Evolutionary conservation across 1,140 invertebrate species (phyloP), one percentile per base, ranked within the genome.

Genomic region (Reticulitermes speratus): DNA sequence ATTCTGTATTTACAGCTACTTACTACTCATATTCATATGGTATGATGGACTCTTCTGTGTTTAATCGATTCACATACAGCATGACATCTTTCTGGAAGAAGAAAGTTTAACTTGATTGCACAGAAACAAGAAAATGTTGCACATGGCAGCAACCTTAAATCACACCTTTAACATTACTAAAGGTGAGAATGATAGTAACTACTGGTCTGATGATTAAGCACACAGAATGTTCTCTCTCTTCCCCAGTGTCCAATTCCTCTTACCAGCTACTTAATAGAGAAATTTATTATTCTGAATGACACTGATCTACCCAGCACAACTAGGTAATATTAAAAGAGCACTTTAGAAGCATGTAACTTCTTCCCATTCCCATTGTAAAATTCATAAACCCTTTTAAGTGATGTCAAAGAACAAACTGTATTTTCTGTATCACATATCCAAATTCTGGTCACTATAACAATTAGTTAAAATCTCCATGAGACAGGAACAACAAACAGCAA

Each of bases 11-110:
- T 21, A 55, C 38, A 82, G 48, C 82, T 88, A 92, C 93, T 93
- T 92, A 95, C 96, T 98, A 96, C 90, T 97, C 95, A 91, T 99
- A 99, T 92, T 99, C 98, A 93, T 98, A 99, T 8, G 98, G 98
- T 89, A 99, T 97, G 8, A 99, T 96, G 30, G 97, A 97, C 91
- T 99, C 97, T 90, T 99, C 96, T 16, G 97, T 98, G 91, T 99
- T 99, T 14, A 99, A 92, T 88, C 98, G 94, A 91, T 99, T 99
- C 1, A 99, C 98, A 91, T 95, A 99, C 14, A 99, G 90, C 48
- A 94, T 93, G 82, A 99, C 95, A 88, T 96, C 94, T 87, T 94
- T 94, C 98, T 99, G 93, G 89, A 95, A 94, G 90, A 88, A 87
- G 89, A 82, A 89, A 89, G 88, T 81, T 86, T n/a, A 69, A 65